phyloP scores from a whole-genome alignment of 2,113 vertebrate species.

The Cyphomyrus discorhynchus region DNA sequence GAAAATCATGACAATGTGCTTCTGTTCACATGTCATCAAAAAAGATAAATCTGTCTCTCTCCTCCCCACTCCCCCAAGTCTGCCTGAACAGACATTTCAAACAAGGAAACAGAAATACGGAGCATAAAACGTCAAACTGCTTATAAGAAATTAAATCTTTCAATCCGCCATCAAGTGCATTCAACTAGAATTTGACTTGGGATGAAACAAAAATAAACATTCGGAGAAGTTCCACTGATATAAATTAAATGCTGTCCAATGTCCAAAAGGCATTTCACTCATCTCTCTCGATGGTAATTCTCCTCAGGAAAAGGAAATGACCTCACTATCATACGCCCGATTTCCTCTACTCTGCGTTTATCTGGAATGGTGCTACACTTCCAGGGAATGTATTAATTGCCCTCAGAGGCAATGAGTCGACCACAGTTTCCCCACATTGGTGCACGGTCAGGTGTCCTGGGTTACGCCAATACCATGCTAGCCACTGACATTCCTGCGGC shows the following conservation, averaged over 20 bases:
- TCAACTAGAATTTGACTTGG: not conserved
- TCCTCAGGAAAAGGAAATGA: slow-evolving; percentile 33
- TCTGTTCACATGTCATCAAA: slow-evolving; percentile 3
- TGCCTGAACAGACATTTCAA: not conserved
- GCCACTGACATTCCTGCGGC: not conserved
- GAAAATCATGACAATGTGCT: not conserved
- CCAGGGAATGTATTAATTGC: slow-evolving; percentile 25
- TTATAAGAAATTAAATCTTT: not conserved
- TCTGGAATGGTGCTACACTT: not conserved
- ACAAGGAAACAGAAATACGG: not conserved
- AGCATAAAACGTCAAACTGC: not conserved
- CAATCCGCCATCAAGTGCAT: not conserved
- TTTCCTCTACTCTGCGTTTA: slow-evolving; percentile 20
- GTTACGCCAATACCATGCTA: not conserved
- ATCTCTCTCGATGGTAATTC: not conserved
- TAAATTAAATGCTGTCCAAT: not conserved
- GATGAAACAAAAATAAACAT: not conserved
- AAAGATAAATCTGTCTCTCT: not conserved
- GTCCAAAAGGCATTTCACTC: not conserved
- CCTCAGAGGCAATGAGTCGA: slow-evolving; percentile 10
- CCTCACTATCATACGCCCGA: slow-evolving; percentile 19
- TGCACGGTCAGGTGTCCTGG: slow-evolving; percentile 25
- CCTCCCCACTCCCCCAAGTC: not conserved
- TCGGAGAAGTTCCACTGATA: not conserved
- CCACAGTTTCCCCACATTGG: not conserved